Evolutionary conservation across 2,113 vertebrate genomes (phyloP), one percentile per base, ranked within the genome.

Genomic region (Otis tarda): DNA sequence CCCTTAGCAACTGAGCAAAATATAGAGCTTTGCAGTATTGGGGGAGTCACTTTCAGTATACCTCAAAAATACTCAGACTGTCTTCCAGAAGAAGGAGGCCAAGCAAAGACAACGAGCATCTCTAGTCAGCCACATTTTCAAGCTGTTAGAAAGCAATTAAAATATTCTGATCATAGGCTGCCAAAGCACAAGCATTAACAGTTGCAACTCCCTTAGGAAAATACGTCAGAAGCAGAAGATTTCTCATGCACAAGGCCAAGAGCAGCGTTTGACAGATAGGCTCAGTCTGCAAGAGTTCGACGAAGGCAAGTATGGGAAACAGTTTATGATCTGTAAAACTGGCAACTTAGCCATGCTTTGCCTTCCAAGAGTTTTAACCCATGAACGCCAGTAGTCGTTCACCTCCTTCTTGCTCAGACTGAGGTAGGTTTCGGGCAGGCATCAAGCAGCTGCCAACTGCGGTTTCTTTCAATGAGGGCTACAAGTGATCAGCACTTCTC

Each of bases 141-240:
- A 90, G 52, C 60, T 79, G 43, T 41, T 82, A 85, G 70, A 59
- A 83, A 12, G 67, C 50, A 93, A 92, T 73, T 83, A 88, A 77
- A 95, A 69, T 37, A 88, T n/a, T 85, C 67, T 88, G 70, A 83
- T 64, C 55, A 6, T 19, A 49, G 39, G 35, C 59, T 90, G 71
- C 82, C 65, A 90, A 92, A 73, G 41, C 71, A 90, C 41, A 83
- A 93, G 82, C 69, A 85, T 57, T 82, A 82, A 84, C 74, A 96
- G 65, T 52, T 92, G 65, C 33, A 69, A 15, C 45, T 95, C 88
- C 43, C 79, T 83, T 13, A 57, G 50, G 88, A 83, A 94, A 92
- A 71, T 6, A 86, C 7, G 4, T 94, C 82, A 94, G 79, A 67
- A 91, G 68, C 30, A 83, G 68, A 64, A 90, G 94, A 91, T 87